Conservation (phyloP, 2,888 invertebrate genomes). For the Troides helena region DNA sequence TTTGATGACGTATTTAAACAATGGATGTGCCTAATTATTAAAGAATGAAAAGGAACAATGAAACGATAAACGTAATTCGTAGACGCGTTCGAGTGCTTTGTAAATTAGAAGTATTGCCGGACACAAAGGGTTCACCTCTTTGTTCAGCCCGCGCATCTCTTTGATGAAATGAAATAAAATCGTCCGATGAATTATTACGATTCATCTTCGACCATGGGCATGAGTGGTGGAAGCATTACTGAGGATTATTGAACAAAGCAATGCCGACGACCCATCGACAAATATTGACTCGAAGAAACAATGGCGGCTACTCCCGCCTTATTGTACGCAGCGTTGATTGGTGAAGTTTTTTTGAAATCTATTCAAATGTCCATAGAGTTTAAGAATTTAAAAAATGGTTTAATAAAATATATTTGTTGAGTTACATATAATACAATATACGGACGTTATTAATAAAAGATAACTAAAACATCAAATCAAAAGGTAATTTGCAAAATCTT, state of each 20-base stretch:
- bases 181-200: constrained; percentile 74
- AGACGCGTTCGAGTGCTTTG: constrained; percentile 44
- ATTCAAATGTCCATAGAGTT: constrained; percentile 4
- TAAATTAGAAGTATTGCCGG: constrained; percentile 58
- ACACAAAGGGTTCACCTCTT: constrained; percentile 64
- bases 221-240: constrained; percentile 64
- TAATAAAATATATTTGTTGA: neutral
- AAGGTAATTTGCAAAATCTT: too few species aligned
- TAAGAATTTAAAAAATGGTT: constrained; percentile 2
- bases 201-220: constrained; percentile 69
- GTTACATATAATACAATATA: too few species aligned
- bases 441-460: too few species aligned
- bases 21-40: constrained; percentile 21
- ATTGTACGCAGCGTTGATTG: constrained; percentile 60
- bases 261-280: constrained; percentile 68
- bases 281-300: constrained; percentile 80
- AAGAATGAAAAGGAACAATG: constrained; percentile 48
- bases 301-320: constrained; percentile 53
- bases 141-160: constrained; percentile 53
- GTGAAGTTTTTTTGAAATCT: constrained; percentile 35
- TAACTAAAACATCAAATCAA: too few species aligned
- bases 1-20: neutral
- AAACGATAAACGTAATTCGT: constrained; percentile 51
- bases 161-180: constrained; percentile 65
- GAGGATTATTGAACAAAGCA: constrained; percentile 69